Conservation (phyloP, 2,888 invertebrate genomes). For the Dynastes tityus region DNA sequence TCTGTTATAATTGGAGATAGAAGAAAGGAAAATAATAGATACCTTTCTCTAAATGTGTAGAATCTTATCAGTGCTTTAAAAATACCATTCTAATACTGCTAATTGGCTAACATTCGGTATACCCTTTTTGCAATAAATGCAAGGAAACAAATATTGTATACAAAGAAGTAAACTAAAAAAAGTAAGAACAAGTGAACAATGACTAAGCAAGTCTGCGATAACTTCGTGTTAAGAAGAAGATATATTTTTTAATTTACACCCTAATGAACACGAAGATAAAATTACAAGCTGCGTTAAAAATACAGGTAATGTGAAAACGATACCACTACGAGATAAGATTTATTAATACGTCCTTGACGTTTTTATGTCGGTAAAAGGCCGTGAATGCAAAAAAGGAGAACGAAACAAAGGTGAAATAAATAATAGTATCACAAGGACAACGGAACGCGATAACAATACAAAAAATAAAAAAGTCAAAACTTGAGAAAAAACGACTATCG, state of each 20-base stretch:
- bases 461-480: slow-evolving; percentile 4
- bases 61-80: no score
- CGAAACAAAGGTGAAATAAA: slow-evolving; percentile 4
- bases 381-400: not conserved
- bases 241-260: slow-evolving; percentile 57
- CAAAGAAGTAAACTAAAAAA: not conserved
- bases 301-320: slow-evolving; percentile 50
- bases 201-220: slow-evolving; percentile 54
- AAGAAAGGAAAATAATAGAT: no score
- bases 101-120: no score
- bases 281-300: slow-evolving; percentile 52
- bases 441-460: not conserved
- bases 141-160: no score
- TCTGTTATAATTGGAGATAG: no score
- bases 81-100: no score
- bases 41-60: no score
- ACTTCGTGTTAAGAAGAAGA: slow-evolving; percentile 58
- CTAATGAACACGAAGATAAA: slow-evolving; percentile 55
- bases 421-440: slow-evolving; percentile 11
- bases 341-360: slow-evolving; percentile 48
- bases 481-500: not conserved
- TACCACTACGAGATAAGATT: slow-evolving; percentile 50
- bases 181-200: slow-evolving; percentile 58
- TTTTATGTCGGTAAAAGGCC: slow-evolving; percentile 15
- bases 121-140: no score